Evolutionary conservation across 1,140 invertebrate species (phyloP).

Genomic region (Pissodes strobi): DNA sequence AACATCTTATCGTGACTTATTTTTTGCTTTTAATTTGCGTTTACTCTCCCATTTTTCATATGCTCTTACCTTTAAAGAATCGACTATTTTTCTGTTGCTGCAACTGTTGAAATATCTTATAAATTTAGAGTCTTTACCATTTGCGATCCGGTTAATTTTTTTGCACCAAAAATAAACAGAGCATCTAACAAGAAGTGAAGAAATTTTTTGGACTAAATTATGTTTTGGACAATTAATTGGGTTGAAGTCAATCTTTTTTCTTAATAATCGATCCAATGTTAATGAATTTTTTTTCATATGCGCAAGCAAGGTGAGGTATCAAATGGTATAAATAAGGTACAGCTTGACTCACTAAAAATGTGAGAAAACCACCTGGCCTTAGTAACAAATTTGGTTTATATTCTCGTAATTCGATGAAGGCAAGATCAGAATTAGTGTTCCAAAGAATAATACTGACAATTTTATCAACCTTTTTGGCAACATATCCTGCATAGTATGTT

Average conservation of each 20-base stretch:
- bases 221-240: not conserved
- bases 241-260: not conserved
- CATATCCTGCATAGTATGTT: too few relatives aligned
- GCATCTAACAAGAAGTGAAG: not conserved
- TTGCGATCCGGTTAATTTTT: not conserved
- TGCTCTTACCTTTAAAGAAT: not conserved
- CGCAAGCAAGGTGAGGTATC: not conserved
- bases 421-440: not conserved
- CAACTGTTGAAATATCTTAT: not conserved
- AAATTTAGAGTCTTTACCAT: not conserved
- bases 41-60: conserved; percentile 10
- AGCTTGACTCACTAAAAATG: conserved; percentile 8
- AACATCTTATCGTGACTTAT: too few relatives aligned
- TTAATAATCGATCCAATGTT: not conserved
- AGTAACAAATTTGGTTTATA: not conserved
- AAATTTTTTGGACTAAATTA: not conserved
- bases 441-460: too few relatives aligned
- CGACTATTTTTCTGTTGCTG: not conserved
- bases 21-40: not conserved
- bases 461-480: too few relatives aligned
- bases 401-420: not conserved
- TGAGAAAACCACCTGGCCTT: not conserved
- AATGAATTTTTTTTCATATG: not conserved
- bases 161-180: conserved; percentile 1
- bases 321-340: conserved; percentile 1